phyloP scores from a whole-genome alignment of 2,888 invertebrate species.

The Ophion ellenae region DNA sequence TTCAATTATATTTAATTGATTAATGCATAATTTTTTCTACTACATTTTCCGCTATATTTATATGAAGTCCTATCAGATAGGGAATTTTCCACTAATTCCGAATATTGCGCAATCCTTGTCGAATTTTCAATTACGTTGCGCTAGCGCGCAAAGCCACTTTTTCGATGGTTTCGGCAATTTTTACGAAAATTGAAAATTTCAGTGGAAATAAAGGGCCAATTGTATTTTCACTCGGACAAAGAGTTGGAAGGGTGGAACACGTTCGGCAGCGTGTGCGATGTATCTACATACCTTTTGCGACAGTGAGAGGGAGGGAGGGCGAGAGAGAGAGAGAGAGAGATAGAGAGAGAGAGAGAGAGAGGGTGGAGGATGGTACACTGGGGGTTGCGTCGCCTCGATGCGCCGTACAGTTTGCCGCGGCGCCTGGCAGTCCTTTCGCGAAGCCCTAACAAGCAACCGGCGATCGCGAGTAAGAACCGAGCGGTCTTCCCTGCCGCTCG shows the following conservation, averaged over 20 bases:
- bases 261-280: conserved; percentile 28
- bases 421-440: conserved; percentile 81
- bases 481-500: conserved; percentile 23
- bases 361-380: conserved; percentile 32
- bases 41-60: no score
- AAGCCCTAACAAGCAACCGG: conserved; percentile 79
- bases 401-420: conserved; percentile 80
- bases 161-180: background rate
- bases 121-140: no score
- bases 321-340: background rate
- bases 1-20: no score
- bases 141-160: no score
- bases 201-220: background rate
- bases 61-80: no score
- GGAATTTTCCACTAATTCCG: no score
- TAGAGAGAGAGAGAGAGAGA: conserved; percentile 18
- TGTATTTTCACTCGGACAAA: background rate
- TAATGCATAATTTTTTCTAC: no score
- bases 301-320: no score
- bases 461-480: conserved; percentile 61
- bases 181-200: background rate
- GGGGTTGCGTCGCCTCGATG: conserved; percentile 80
- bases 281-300: conserved; percentile 25
- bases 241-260: conserved; percentile 30
- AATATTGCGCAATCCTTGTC: no score